Evolutionary conservation across 2,113 vertebrate species (phyloP), one percentile per base, ranked within the genome.

Genomic region (Antigone vipio): DNA sequence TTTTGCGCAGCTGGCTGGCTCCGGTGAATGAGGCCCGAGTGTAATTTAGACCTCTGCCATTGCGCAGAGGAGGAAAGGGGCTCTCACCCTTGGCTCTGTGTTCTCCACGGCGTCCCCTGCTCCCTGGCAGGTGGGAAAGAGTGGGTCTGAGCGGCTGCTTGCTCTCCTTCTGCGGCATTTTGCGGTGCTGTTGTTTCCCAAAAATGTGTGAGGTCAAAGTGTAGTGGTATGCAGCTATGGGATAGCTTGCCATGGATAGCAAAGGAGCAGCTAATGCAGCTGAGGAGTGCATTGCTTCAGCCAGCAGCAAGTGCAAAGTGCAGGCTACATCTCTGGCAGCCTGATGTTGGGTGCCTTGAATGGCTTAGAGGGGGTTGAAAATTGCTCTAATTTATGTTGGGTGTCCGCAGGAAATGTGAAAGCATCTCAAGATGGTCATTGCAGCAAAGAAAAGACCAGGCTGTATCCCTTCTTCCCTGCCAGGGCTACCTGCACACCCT

Each of bases 11-110:
- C 92, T 84, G 88, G 68, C 93, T 92, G 85, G n/a, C 82, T 63
- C 77, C 2, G 4, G 11, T 88, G 83, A 92, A 85, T 29, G 71
- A 67, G 50, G 42, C 53, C 6, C 1, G 42, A 38, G 49, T 7
- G 44, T 58, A 76, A 76, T 87, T 92, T 21, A 88, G 68, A 44
- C 29, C 50, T 80, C 50, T 44, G 63, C 50, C 6, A 4, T 59
- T 50, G 40, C 0, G 0, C 59, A 63, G 63, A 50, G 67, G 17
- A 66, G 67, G 59, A 35, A 90, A 86, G 35, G 23, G 59, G 18
- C 20, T 44, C 30, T 35, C 20, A 18, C 13, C 15, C 7, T 56
- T 75, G 0, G 0, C 47, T 23, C 44, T 1, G 1, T 42, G 44
- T 1, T 77, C 22, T n/a, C 27, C 1, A 1, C 16, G 34, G 35